Conservation (phyloP, 37 sponge, comb jelly and placozoan species). For the Geodia barretti region DNA sequence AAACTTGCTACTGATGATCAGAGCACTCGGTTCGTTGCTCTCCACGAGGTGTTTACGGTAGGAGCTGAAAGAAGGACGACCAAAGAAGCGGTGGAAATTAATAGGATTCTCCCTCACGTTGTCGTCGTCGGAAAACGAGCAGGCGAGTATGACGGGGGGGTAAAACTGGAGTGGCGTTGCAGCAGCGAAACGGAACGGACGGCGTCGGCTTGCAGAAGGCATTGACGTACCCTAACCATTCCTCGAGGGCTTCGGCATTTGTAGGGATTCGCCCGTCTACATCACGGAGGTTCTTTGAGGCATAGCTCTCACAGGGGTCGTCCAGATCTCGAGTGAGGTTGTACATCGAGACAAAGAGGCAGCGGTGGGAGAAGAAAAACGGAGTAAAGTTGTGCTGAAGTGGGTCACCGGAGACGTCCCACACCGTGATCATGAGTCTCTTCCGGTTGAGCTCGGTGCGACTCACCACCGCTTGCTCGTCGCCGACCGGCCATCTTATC, state of each 20-base stretch:
- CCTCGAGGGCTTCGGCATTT: conserved; percentile 59
- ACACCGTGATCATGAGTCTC: conserved; percentile 41
- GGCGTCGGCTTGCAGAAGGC: conserved; percentile 34
- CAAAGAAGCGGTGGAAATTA: conserved; percentile 41
- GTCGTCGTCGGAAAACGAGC: conserved; percentile 34
- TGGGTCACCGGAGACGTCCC: conserved; percentile 66
- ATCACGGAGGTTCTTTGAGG: conserved; percentile 1
- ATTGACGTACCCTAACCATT: conserved; percentile 51
- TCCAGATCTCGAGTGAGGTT: conserved; percentile 30
- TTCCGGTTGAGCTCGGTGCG: conserved; percentile 15
- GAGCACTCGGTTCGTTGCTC: conserved; percentile 25
- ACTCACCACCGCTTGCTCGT: conserved; percentile 24
- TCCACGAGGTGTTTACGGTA: conserved; percentile 57
- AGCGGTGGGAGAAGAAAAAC: conserved; percentile 66
- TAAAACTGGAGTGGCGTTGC: conserved; percentile 40
- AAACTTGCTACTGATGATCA: conserved; percentile 38
- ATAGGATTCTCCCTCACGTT: not conserved
- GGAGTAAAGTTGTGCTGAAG: conserved; percentile 57
- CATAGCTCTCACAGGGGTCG: conserved; percentile 10
- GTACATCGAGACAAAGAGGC: conserved; percentile 41
- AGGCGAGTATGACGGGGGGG: conserved; percentile 67
- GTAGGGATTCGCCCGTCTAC: conserved; percentile 44
- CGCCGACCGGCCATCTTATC: conserved; percentile 63
- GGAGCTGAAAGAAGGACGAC: conserved; percentile 14
- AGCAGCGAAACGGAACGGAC: conserved; percentile 33